Evolutionary conservation across 2,113 vertebrate genomes (phyloP), one percentile per base, ranked within the genome.

Genomic region (Zosterops pallidus): DNA sequence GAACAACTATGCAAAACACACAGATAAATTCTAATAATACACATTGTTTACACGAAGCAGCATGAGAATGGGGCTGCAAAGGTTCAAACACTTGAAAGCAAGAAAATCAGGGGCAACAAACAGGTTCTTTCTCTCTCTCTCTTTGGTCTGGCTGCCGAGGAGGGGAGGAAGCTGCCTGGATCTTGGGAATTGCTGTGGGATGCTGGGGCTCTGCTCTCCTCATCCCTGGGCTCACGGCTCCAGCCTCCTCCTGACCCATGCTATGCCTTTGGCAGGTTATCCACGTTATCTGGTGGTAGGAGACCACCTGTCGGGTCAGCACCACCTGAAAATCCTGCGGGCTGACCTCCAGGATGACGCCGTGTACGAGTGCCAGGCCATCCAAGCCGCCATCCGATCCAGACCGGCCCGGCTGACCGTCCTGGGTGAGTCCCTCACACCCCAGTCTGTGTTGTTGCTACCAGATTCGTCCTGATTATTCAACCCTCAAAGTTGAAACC

Each of bases 261-360:
- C 55, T 64, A 60, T 78, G 28, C 15, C 1, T 62, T 37, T 42
- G 83, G 44, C 98, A 99, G 99, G 99, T 78, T 99, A 99, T 31
- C 99, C 99, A 0, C 99, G 99, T 52, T 99, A 99, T 92, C 98
- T 99, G 72, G 99, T 99, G 26, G 98, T 99, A 87, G 99, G 99
- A 28, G 99, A 99, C 97, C 99, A 99, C 33, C 97, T 98, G 25
- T 98, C 98, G 0, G 99, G 99, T 5, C 99, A 99, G 74, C 99
- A 99, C 94, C 99, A 99, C 96, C 83, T 99, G 96, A 98, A 98
- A 65, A 99, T 99, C 94, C 98, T 99, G 93, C 96, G 98, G 24
- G 99, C 99, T 4, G 99, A 99, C 92, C 98, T 99, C 59, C 99
- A 98, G 88, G 99, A 99, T 37, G 99, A 99, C 1, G 99, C 99